These are phyloP conservation scores for Mus spretus DNA, from an alignment of 2,797 vertebrate species.

Conservation along the genomic window DNA sequence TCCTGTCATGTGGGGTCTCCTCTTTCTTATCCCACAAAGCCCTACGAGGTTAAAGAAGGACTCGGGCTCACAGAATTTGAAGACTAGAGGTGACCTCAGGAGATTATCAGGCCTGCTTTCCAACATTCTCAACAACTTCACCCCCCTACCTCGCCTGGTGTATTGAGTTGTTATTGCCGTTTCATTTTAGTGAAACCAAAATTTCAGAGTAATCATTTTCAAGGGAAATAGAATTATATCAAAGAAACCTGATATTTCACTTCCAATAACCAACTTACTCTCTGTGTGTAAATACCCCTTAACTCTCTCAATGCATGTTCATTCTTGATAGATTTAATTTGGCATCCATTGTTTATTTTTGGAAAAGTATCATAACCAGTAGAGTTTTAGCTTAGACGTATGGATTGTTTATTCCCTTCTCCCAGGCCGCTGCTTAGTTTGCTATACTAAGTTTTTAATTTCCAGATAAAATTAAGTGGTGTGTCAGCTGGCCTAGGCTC, in stretches of 20 bases:
- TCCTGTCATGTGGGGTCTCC: conserved; percentile 49
- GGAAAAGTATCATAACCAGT: conserved; percentile 2
- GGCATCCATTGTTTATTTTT: neutral
- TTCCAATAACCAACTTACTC: conserved; percentile 33
- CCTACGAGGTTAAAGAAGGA: conserved; percentile 49
- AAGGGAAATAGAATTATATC: conserved; percentile 46
- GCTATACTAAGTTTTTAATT: conserved; percentile 54
- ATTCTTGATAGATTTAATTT: conserved; percentile 21
- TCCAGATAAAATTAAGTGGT: neutral
- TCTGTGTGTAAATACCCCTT: neutral
- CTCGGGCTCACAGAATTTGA: conserved; percentile 6
- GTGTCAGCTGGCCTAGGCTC: neutral
- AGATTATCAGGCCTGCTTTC: neutral
- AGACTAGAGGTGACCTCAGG: conserved; percentile 16
- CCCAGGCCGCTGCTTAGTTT: neutral
- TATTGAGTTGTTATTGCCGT: neutral
- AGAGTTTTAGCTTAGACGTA: conserved; percentile 23
- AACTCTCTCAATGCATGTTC: conserved; percentile 40
- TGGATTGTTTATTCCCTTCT: conserved; percentile 53
- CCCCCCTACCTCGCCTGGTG: neutral
- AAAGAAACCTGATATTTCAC: conserved; percentile 44
- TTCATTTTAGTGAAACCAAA: conserved; percentile 61
- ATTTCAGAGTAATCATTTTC: neutral
- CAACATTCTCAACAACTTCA: neutral
- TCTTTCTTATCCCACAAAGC: conserved; percentile 57